Evolutionary conservation across 1,140 invertebrate genomes (phyloP), one percentile per base, ranked within the genome.

Genomic region (Cherax quadricarinatus): DNA sequence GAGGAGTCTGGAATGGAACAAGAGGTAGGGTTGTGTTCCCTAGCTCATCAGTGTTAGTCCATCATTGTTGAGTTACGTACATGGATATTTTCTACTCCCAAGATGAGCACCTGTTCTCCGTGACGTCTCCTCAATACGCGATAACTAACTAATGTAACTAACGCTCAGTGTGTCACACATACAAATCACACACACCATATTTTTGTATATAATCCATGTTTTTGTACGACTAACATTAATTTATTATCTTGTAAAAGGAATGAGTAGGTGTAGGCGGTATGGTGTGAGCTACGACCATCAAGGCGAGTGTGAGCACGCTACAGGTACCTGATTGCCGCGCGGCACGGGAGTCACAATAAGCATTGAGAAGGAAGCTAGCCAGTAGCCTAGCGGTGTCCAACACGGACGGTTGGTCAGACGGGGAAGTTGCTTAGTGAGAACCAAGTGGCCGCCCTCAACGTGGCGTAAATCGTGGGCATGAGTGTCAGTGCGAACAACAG

Each of bases 351-450:
- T 4, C 9, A 88, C 53, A 2, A 78, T 88, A 73, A 79, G 18
- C 78, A 70, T 82, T 49, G 90, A 92, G 21, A 92, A 92, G 49
- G 90, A 88, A 7, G 85, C 86, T 92, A 7, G 85, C 86, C 9
- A 92, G 86, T 83, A 86, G 85, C 30, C 90, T 85, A 4, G 85
- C 90, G 1, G 78, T 88, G 49, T 21, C 80, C 75, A 41, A 41
- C 2, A n/a, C 79, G 6, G 85, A 92, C 41, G 90, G 86, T 18
- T 92, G 90, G 85, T 53, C 90, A 0, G 79, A 18, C 5, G 79
- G 70, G 0, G 85, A 92, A 1, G n/a, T 12, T 12, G 21, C 80
- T 73, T 21, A 88, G 85, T 51, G 86, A 83, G 79, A 86, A 88
- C 73, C 30, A n/a, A n/a, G 75, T 73, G 49, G 90, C 85, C 18